Percentiles rank a stretch among this genome's conserved stretches.
Evolutionary conservation across 1,140 invertebrate genomes (phyloP).

Genomic region (Rhopalosiphum padi): DNA sequence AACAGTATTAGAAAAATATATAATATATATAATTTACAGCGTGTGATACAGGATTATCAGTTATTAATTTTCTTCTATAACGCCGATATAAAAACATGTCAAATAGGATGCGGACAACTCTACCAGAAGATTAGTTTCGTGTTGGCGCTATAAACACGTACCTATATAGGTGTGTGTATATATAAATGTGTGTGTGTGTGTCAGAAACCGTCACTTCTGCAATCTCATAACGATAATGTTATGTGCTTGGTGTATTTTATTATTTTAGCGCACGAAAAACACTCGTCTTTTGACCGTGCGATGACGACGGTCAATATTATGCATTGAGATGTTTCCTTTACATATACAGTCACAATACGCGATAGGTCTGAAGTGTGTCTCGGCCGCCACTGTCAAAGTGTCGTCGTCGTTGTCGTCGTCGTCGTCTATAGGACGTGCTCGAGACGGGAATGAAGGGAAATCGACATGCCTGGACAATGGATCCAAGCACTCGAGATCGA

Average conservation of each 20-base stretch:
- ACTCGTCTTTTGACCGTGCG: background rate
- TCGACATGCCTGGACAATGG: conserved; percentile 8
- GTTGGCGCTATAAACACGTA: background rate
- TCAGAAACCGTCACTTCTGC: background rate
- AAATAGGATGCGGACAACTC: background rate
- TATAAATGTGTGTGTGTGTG: no score
- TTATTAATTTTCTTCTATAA: background rate
- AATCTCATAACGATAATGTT: background rate
- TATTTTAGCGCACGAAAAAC: conserved; percentile 26
- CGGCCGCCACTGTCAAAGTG: conserved; percentile 25
- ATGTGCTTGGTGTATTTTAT: background rate
- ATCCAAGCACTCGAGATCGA: conserved; percentile 14
- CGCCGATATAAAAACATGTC: background rate
- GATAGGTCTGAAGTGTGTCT: conserved; percentile 36
- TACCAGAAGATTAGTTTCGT: background rate
- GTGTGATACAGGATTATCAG: background rate
- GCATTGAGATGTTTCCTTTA: conserved; percentile 22
- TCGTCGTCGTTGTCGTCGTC: background rate
- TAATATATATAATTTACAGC: background rate
- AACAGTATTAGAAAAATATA: background rate
- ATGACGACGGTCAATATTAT: conserved; percentile 32
- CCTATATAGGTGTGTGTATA: no score
- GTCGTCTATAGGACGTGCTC: background rate
- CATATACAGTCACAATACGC: conserved; percentile 6
- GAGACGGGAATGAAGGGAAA: conserved; percentile 24